These are phyloP conservation scores for Calyptommatus sinebrachiatus DNA, from an alignment of 2,113 vertebrate species.

Conservation along the genomic window DNA sequence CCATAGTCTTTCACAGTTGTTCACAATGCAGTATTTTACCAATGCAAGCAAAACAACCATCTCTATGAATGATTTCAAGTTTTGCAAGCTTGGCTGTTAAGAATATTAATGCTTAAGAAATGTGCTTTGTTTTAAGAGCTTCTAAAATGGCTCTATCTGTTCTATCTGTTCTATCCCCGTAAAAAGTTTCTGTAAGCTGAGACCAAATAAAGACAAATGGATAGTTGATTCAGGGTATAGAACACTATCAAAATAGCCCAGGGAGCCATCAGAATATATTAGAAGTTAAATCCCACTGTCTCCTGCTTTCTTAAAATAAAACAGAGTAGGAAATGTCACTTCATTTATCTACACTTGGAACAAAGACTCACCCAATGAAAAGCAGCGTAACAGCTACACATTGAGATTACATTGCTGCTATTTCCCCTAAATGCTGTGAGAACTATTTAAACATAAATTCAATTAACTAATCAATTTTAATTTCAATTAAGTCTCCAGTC, in stretches of 20 bases:
- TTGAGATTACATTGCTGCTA: not conserved
- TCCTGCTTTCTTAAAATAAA: constrained; percentile 27
- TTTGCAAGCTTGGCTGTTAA: not conserved
- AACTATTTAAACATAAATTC: constrained; percentile 29
- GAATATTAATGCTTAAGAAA: not conserved
- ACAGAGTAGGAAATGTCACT: constrained; percentile 28
- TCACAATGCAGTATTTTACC: no score
- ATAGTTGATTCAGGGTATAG: not conserved
- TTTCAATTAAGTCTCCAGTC: constrained; percentile 9
- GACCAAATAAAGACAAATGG: constrained; percentile 26
- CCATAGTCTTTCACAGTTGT: no score
- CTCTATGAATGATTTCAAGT: not conserved
- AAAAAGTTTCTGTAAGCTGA: constrained; percentile 4
- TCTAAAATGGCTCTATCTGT: no score
- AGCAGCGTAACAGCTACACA: not conserved
- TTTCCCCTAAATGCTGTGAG: constrained; percentile 17
- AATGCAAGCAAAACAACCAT: no score
- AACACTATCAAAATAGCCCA: constrained; percentile 31
- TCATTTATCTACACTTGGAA: constrained; percentile 43
- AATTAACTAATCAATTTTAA: constrained; percentile 26
- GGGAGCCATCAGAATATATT: constrained; percentile 19
- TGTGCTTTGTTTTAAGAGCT: not conserved
- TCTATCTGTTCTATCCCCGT: no score
- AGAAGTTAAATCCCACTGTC: not conserved
- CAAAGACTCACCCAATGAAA: constrained; percentile 25